Percentiles rank a stretch among this genome's conserved stretches.
Evolutionary conservation across 2,888 invertebrate species (phyloP).

Genomic region (Hartigia nigra): DNA sequence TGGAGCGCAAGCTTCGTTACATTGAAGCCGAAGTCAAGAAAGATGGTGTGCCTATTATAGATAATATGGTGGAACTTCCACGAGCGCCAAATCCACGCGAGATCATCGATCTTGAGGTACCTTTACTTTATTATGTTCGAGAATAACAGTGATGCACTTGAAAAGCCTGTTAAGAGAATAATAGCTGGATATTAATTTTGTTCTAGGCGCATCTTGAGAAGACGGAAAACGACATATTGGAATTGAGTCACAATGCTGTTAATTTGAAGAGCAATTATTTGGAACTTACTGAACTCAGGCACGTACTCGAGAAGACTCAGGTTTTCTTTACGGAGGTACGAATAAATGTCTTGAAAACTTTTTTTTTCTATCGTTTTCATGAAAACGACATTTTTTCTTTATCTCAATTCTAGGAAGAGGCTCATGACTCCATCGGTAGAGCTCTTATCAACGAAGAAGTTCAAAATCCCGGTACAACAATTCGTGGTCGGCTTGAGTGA

Average conservation of each 20-base stretch:
- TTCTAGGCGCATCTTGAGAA: slow-evolving; percentile 90
- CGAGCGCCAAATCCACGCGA: slow-evolving; percentile 82
- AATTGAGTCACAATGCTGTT: slow-evolving; percentile 92
- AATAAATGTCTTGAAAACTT: background rate
- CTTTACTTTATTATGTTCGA: background rate
- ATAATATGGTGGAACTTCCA: slow-evolving; percentile 68
- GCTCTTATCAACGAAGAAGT: slow-evolving; percentile 70
- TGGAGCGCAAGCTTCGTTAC: slow-evolving; percentile 89
- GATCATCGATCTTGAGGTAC: slow-evolving; percentile 89
- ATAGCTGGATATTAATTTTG: slow-evolving; percentile 6
- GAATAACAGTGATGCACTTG: background rate
- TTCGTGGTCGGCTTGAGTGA: slow-evolving; percentile 65
- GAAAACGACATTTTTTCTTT: background rate
- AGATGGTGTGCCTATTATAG: slow-evolving; percentile 83
- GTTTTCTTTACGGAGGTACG: slow-evolving; percentile 83
- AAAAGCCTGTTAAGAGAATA: background rate
- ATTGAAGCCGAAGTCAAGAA: slow-evolving; percentile 88
- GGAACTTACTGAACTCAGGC: slow-evolving; percentile 90
- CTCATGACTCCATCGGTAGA: slow-evolving; percentile 72
- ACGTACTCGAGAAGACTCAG: slow-evolving; percentile 93
- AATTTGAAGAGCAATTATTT: slow-evolving; percentile 91
- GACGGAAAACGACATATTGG: slow-evolving; percentile 93
- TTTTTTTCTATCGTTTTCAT: background rate
- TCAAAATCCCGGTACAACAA: slow-evolving; percentile 43
- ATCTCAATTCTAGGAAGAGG: slow-evolving; percentile 70